These are phyloP conservation scores for Bursaphelenchus okinawaensis DNA, from an alignment of 2,888 invertebrate genomes.

Conservation along the genomic window DNA sequence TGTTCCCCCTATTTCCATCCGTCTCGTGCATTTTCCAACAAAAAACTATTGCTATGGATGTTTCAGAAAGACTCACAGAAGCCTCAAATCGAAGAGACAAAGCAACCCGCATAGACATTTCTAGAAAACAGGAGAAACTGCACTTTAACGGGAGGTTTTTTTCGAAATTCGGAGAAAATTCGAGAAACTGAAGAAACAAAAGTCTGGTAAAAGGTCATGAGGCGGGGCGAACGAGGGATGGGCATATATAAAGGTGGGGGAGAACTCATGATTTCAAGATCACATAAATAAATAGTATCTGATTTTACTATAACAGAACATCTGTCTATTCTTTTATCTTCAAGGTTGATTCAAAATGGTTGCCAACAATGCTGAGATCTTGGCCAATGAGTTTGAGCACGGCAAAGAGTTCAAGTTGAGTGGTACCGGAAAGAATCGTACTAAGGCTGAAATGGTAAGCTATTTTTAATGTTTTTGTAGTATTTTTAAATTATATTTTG, in stretches of 20 bases:
- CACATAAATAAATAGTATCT: background rate
- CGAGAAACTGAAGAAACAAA: background rate
- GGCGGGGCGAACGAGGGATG: background rate
- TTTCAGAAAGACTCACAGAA: background rate
- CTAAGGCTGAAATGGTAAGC: conserved; percentile 1
- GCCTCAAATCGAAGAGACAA: background rate
- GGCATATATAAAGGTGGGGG: background rate
- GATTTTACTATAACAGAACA: background rate
- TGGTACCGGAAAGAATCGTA: background rate
- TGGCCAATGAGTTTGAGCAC: background rate
- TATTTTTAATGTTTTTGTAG: too few species aligned
- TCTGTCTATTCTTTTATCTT: too few species aligned
- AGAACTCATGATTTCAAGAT: background rate
- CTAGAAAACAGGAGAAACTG: background rate
- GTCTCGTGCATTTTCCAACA: background rate
- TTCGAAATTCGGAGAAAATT: background rate
- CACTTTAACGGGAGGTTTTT: background rate
- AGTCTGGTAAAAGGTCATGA: background rate
- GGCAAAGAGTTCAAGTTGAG: background rate
- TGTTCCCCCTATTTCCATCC: background rate
- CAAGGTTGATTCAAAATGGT: too few species aligned
- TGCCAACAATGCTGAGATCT: background rate
- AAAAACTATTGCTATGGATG: too few species aligned
- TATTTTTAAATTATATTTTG: too few species aligned
- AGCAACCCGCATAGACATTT: background rate